These are phyloP conservation scores for Sphecodes monilicornis DNA, from an alignment of 2,888 invertebrate genomes.

Conservation along the genomic window DNA sequence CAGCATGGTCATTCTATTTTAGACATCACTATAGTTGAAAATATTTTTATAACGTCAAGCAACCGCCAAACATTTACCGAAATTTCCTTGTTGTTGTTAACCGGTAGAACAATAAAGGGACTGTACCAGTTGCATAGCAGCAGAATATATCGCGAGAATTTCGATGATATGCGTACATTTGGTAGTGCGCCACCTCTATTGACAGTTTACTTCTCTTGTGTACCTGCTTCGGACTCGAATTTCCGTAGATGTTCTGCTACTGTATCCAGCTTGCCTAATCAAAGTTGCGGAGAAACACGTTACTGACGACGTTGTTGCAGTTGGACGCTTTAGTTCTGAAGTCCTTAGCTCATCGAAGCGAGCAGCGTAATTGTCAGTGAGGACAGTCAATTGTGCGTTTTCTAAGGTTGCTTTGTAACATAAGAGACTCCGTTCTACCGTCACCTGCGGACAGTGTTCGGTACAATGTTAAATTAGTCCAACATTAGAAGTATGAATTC, in stretches of 20 bases:
- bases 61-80: background rate
- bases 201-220: background rate
- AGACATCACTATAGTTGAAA: background rate
- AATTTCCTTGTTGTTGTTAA: background rate
- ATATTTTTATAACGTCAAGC: background rate
- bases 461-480: no score
- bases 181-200: background rate
- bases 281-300: slow-evolving; percentile 34
- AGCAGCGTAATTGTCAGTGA: slow-evolving; percentile 4
- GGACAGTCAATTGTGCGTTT: slow-evolving; percentile 43
- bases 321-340: slow-evolving; percentile 1
- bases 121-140: background rate
- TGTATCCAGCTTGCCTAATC: slow-evolving; percentile 33
- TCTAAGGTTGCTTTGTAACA: slow-evolving; percentile 25
- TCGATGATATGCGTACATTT: background rate
- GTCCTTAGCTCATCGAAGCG: background rate
- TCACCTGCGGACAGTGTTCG: no score
- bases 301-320: background rate
- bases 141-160: background rate
- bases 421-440: background rate
- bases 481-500: no score
- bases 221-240: slow-evolving; percentile 10
- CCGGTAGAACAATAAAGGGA: background rate
- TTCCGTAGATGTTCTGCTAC: slow-evolving; percentile 17
- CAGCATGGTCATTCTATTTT: background rate